These are phyloP conservation scores for Epinotia demarniana DNA, from an alignment of 2,888 invertebrate species.

Conservation along the genomic window DNA sequence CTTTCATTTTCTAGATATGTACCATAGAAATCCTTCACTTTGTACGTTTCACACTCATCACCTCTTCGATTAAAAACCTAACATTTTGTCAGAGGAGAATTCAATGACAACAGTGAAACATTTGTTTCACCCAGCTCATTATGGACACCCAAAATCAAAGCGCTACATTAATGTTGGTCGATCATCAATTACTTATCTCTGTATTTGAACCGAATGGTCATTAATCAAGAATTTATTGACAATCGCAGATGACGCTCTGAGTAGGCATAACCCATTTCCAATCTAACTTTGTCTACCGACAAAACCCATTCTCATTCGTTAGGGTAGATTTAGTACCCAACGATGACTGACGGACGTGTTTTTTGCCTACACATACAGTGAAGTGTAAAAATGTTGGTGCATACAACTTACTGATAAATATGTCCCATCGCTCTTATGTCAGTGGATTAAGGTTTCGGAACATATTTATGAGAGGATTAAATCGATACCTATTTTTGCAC, in stretches of 20 bases:
- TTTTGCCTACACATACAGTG: too few relatives aligned
- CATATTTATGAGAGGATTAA: too few relatives aligned
- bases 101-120: background rate
- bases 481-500: too few relatives aligned
- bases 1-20: background rate
- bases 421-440: too few relatives aligned
- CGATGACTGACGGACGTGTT: too few relatives aligned
- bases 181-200: conserved; percentile 29
- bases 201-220: conserved; percentile 24
- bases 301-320: background rate
- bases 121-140: background rate
- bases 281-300: conserved; percentile 11
- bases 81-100: background rate
- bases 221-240: conserved; percentile 35
- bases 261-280: conserved; percentile 18
- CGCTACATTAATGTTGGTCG: conserved; percentile 24
- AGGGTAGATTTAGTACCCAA: too few relatives aligned
- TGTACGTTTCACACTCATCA: background rate
- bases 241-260: conserved; percentile 14
- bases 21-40: background rate
- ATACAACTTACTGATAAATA: too few relatives aligned
- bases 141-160: conserved; percentile 18
- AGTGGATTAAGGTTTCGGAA: too few relatives aligned
- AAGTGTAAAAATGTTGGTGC: too few relatives aligned
- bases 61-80: background rate